These are phyloP conservation scores for Lobophora halterata DNA, from an alignment of 2,888 invertebrate genomes.

Conservation along the genomic window DNA sequence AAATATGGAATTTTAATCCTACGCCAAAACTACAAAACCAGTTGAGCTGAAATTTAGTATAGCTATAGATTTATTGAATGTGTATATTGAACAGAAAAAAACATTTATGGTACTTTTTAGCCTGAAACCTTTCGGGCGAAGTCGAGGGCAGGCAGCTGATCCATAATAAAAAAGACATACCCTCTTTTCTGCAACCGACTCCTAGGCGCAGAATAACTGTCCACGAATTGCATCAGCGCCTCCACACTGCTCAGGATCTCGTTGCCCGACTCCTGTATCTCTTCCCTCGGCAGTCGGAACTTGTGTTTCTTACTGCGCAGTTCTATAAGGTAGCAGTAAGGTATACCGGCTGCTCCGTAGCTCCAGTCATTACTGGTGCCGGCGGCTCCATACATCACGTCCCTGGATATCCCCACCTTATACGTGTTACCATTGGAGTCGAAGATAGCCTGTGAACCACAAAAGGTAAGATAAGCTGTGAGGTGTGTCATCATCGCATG, in stretches of 20 bases:
- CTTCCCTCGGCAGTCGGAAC: constrained; percentile 58
- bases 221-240: constrained; percentile 65
- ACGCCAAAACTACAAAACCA: too few species aligned
- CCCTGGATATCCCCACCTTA: constrained; percentile 67
- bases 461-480: constrained; percentile 11
- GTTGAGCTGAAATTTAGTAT: too few species aligned
- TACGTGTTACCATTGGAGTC: constrained; percentile 60
- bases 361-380: constrained; percentile 70
- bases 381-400: constrained; percentile 66
- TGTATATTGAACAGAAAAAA: too few species aligned
- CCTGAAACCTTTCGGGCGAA: too few species aligned
- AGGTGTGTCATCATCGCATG: constrained; percentile 10
- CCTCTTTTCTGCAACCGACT: constrained; percentile 6
- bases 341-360: constrained; percentile 59
- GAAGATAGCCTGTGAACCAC: constrained; percentile 54
- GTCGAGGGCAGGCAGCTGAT: background rate
- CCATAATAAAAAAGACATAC: constrained; percentile 4
- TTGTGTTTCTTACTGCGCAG: constrained; percentile 62
- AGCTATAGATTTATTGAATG: too few species aligned
- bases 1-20: too few species aligned
- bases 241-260: constrained; percentile 57
- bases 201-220: constrained; percentile 34
- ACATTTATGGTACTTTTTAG: too few species aligned
- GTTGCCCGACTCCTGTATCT: constrained; percentile 60
- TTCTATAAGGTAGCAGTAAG: constrained; percentile 68